phyloP scores from a whole-genome alignment of 2,797 vertebrate genomes.

The Typhlichthys eigenmanni region DNA sequence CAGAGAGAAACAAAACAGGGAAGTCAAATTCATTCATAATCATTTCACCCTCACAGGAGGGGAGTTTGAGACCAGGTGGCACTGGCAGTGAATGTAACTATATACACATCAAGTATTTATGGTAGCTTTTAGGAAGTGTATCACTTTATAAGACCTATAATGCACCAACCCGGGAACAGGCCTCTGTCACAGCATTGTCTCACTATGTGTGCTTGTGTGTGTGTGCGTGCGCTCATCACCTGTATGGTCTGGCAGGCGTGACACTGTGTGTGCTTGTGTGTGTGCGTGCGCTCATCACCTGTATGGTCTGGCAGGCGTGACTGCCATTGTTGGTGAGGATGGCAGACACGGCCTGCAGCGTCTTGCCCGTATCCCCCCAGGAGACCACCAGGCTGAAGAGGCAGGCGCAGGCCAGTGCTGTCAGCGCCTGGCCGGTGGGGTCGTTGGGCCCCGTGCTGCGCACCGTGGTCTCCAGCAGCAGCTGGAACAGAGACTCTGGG shows the following conservation, averaged over 20 bases:
- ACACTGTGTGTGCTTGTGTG: not conserved
- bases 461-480: slow-evolving; percentile 96
- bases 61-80: too few relatives aligned
- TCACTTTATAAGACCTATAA: too few relatives aligned
- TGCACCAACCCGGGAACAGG: too few relatives aligned
- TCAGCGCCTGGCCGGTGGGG: slow-evolving; percentile 93
- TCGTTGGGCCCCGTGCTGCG: slow-evolving; percentile 95
- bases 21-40: too few relatives aligned
- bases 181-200: too few relatives aligned
- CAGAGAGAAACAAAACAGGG: too few relatives aligned
- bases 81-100: too few relatives aligned
- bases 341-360: slow-evolving; percentile 94
- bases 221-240: not conserved
- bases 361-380: slow-evolving; percentile 98
- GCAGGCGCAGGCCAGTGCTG: slow-evolving; percentile 95
- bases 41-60: too few relatives aligned
- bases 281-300: slow-evolving; percentile 69
- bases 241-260: not conserved
- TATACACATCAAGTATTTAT: too few relatives aligned
- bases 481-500: slow-evolving; percentile 93
- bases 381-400: slow-evolving; percentile 98
- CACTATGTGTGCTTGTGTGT: not conserved
- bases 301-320: slow-evolving; percentile 97
- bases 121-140: too few relatives aligned
- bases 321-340: slow-evolving; percentile 99